A percentile compares a stretch with the other conserved stretches of the same genome.
Evolutionary conservation across 2,113 vertebrate genomes (phyloP).

Genomic region (Ptilorrhoa leucosticta): DNA sequence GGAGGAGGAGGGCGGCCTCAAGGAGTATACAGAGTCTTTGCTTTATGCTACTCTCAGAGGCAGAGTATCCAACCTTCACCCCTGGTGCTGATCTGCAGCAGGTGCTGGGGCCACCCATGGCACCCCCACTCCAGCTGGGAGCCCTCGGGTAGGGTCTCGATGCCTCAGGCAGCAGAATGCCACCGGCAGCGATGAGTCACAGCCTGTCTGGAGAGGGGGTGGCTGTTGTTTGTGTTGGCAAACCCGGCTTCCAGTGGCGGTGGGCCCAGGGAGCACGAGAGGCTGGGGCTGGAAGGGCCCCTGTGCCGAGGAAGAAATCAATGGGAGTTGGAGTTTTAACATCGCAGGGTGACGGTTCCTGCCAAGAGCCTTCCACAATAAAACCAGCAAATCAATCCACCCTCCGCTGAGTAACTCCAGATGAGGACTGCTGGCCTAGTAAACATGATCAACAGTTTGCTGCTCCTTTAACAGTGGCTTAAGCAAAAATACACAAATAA

Average conservation of each 20-base stretch:
- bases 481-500: neutral
- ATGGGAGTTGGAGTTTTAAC: neutral
- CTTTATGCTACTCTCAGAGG: neutral
- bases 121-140: accelerated
- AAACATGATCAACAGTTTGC: neutral
- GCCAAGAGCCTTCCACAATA: neutral
- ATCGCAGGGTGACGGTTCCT: neutral
- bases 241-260: neutral
- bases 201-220: neutral
- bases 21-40: neutral
- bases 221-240: slow-evolving; percentile 15
- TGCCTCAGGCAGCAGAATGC: neutral
- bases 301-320: neutral
- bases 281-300: neutral
- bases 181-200: neutral
- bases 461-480: neutral
- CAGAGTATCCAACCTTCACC: neutral
- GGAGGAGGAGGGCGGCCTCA: neutral
- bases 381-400: neutral
- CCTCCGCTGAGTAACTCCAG: neutral
- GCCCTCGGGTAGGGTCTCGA: accelerated
- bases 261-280: slow-evolving; percentile 9
- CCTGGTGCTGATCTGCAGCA: neutral
- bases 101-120: neutral
- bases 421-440: neutral